These are phyloP conservation scores for Thamnaconus septentrionalis DNA, from an alignment of 2,113 vertebrate species.

Conservation along the genomic window DNA sequence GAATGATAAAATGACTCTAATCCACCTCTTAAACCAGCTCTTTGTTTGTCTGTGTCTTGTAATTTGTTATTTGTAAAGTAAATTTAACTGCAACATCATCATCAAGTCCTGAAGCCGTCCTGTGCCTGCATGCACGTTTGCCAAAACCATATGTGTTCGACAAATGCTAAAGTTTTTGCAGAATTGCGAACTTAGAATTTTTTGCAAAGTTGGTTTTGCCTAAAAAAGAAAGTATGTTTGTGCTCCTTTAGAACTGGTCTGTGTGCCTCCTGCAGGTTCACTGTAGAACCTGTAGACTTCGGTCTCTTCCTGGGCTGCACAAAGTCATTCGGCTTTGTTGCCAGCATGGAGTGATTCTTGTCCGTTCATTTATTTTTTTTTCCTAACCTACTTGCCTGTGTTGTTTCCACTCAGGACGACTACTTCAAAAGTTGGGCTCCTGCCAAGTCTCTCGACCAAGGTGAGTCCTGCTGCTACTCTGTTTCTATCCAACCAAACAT, in stretches of 20 bases:
- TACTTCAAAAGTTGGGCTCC: slow-evolving; percentile 75
- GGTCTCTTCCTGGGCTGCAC: slow-evolving; percentile 14
- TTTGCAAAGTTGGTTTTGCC: neutral
- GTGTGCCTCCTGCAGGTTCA: slow-evolving; percentile 18
- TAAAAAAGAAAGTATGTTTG: neutral
- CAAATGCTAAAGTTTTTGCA: slow-evolving; percentile 1
- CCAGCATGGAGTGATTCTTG: slow-evolving; percentile 2
- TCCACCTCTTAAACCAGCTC: too few relatives aligned
- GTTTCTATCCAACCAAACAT: neutral
- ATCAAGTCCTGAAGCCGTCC: too few relatives aligned
- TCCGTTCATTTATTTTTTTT: neutral
- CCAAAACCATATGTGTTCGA: too few relatives aligned
- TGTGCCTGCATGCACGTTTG: too few relatives aligned
- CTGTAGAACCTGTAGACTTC: neutral
- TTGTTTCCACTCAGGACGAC: slow-evolving; percentile 65
- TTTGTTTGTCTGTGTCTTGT: too few relatives aligned
- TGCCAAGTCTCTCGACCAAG: slow-evolving; percentile 67
- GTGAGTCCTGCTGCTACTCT: slow-evolving; percentile 50
- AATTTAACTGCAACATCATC: too few relatives aligned
- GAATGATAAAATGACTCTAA: too few relatives aligned
- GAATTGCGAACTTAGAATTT: too few relatives aligned
- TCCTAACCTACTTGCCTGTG: slow-evolving; percentile 35
- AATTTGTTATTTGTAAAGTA: too few relatives aligned
- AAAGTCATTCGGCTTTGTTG: slow-evolving; percentile 30
- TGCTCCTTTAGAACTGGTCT: too few relatives aligned